Base-by-base conservation (phyloP, 1,140 invertebrate genomes). In the Pseudomyrmex gracilis region DNA sequence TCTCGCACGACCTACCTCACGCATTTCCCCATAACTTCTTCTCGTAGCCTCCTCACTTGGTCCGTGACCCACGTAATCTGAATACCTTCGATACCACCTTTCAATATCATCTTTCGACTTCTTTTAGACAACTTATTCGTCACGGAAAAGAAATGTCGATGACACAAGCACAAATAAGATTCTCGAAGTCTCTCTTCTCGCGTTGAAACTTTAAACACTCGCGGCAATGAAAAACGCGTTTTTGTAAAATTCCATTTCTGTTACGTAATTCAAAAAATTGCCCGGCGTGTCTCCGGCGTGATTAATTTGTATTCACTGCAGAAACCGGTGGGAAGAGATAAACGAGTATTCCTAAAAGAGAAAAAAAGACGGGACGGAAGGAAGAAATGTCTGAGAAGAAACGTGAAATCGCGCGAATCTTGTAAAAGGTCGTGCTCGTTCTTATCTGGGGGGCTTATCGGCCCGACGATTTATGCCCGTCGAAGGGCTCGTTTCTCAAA, bases 1-100 rank as follows among this genome's bases (percentile, higher is more conserved):
- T 84, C 63, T 67, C 49, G 77, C 87, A 45, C 71, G 89, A 92
- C 90, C 91, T 92, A 85, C 88, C 91, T 91, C 90, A 92, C 71
- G 13, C 86, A 80, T 80, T 80, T 80, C 66, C 76, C 76, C 66
- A 49, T 71, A 71, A 80, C 76, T 70, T 80, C 76, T 70, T 89
- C 85, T 64, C 83, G 85, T 82, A 76, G 57, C n/a, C 49, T 63
- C 73, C 66, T 71, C 70, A 61, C 74, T 87, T 85, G 77, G 87
- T 60, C 89, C 85, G 83, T 86, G 83, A 86, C 68, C 49, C 55
- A 71, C 34, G 55, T 82, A 66, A 70, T 73, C 61, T 47, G 66
- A 47, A 73, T 80, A 70, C 34, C 2, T 22, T 7, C 34, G 53
- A 58, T 60, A 47, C 47, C 66, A 47, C 47, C 66, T 68, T 4